Percentiles rank a stretch among this genome's conserved stretches.
Evolutionary conservation across 2,888 invertebrate genomes (phyloP).

Genomic region (Odontocolon sp.): DNA sequence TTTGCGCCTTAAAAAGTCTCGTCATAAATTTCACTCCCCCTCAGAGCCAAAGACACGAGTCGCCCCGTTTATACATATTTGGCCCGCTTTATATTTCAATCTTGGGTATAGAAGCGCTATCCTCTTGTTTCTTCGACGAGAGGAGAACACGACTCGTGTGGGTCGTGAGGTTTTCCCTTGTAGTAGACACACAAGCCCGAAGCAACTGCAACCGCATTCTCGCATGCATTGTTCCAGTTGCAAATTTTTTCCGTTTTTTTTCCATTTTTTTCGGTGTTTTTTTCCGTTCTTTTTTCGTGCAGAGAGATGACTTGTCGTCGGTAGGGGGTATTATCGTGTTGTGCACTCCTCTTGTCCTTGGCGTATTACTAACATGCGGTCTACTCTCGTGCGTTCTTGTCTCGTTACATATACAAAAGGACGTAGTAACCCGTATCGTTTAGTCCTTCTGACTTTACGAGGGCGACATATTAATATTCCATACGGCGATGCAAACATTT

Average conservation of each 20-base stretch:
- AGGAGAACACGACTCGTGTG: constrained; percentile 76
- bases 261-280: too few species aligned
- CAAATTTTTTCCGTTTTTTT: constrained; percentile 79
- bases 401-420: constrained; percentile 16
- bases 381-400: constrained; percentile 51
- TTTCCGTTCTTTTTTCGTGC: constrained; percentile 70
- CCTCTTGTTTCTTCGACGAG: constrained; percentile 46
- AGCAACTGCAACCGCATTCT: constrained; percentile 36
- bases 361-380: constrained; percentile 55
- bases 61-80: constrained; percentile 71
- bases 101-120: constrained; percentile 60
- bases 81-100: constrained; percentile 78
- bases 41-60: constrained; percentile 24
- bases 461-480: too few species aligned
- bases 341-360: constrained; percentile 41
- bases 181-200: constrained; percentile 43
- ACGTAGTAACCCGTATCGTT: too few species aligned
- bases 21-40: constrained; percentile 59
- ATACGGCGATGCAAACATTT: too few species aligned
- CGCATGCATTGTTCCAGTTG: constrained; percentile 77
- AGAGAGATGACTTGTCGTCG: constrained; percentile 67
- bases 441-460: too few species aligned
- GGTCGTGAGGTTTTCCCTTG: constrained; percentile 72
- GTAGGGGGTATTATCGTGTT: constrained; percentile 73
- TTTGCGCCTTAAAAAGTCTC: too few species aligned